These are phyloP conservation scores for Notospermus geniculatus DNA, from an alignment of 1,140 invertebrate genomes.

Conservation along the genomic window DNA sequence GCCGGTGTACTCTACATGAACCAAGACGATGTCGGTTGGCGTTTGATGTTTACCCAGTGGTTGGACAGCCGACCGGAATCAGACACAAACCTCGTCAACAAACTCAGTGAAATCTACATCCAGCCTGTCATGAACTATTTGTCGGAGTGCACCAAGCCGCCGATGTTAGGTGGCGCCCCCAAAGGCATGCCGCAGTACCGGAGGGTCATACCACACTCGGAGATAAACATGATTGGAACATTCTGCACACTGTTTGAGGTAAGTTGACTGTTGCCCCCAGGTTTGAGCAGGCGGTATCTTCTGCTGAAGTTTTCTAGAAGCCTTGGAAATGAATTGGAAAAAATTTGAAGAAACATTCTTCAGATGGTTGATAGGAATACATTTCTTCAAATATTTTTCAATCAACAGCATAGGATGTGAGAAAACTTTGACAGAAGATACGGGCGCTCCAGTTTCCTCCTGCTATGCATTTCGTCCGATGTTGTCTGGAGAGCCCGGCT, in stretches of 20 bases:
- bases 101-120: constrained; percentile 48
- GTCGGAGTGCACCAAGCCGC: constrained; percentile 37
- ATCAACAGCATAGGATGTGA: no score
- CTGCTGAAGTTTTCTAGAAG: no score
- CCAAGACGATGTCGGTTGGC: constrained; percentile 48
- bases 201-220: constrained; percentile 39
- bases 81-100: constrained; percentile 31
- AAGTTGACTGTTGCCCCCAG: constrained; percentile 17
- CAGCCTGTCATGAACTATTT: constrained; percentile 45
- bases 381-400: no score
- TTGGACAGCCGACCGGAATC: constrained; percentile 41
- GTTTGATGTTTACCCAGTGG: constrained; percentile 50
- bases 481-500: no score
- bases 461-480: not conserved
- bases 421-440: no score
- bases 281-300: no score
- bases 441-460: not conserved
- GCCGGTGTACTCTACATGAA: constrained; percentile 49
- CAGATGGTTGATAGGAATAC: no score
- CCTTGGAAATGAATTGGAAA: no score
- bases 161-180: constrained; percentile 30
- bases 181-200: constrained; percentile 28
- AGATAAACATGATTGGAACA: constrained; percentile 48
- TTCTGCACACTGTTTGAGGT: constrained; percentile 48
- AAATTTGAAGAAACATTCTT: no score